These are phyloP conservation scores for Allophyes oxyacanthae DNA, from an alignment of 2,888 invertebrate genomes.

Conservation along the genomic window DNA sequence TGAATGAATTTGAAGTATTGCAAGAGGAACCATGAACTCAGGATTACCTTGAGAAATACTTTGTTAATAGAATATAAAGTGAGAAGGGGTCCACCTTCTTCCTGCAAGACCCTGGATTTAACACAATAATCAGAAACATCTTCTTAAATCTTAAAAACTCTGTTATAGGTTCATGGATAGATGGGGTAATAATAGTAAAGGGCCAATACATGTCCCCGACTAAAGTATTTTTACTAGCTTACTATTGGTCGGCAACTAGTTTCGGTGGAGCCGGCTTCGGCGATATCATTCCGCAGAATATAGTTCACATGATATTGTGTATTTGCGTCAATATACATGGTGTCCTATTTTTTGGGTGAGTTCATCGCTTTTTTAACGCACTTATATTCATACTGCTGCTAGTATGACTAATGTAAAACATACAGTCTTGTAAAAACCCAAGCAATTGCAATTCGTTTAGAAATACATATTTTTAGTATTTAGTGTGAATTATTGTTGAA, in stretches of 20 bases:
- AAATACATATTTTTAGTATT: no score
- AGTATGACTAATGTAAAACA: neutral
- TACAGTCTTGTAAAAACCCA: neutral
- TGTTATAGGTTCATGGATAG: conserved; percentile 80
- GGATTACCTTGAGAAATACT: no score
- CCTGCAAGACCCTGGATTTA: no score
- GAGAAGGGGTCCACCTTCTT: no score
- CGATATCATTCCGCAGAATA: conserved; percentile 82
- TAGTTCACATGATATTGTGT: conserved; percentile 78
- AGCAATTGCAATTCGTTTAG: neutral
- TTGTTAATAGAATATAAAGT: no score
- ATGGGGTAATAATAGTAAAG: conserved; percentile 68
- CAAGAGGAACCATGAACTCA: no score
- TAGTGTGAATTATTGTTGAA: no score
- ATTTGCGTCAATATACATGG: conserved; percentile 82
- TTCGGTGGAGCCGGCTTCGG: conserved; percentile 86
- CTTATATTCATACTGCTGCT: no score
- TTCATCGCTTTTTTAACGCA: neutral
- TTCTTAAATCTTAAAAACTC: no score
- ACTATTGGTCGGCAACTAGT: conserved; percentile 84
- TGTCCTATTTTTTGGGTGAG: conserved; percentile 84
- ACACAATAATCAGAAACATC: no score
- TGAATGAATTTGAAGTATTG: no score
- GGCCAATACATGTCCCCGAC: conserved; percentile 68
- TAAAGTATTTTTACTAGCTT: conserved; percentile 80